phyloP scores from a whole-genome alignment of 2,888 invertebrate genomes.

The Euclidia mi region DNA sequence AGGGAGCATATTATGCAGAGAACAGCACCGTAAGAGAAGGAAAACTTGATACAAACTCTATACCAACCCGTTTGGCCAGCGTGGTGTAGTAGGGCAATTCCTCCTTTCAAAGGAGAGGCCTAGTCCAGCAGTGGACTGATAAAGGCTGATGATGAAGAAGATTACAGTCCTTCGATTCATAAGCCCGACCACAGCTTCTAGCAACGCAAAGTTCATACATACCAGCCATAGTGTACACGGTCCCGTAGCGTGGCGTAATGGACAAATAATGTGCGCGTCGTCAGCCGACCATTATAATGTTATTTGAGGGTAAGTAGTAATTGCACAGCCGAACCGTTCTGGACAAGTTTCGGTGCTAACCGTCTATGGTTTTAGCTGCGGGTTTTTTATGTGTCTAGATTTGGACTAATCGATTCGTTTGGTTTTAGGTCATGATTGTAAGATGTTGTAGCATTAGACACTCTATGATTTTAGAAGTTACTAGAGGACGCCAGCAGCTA shows the following conservation, averaged over 20 bases:
- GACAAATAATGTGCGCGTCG: constrained; percentile 83
- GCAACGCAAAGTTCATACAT: neutral
- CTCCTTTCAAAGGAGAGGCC: no score
- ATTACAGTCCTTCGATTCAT: no score
- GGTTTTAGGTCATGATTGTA: constrained; percentile 9
- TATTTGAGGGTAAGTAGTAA: constrained; percentile 81
- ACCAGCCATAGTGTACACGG: constrained; percentile 53
- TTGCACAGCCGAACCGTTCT: constrained; percentile 67
- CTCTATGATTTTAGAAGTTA: no score
- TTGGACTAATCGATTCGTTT: constrained; percentile 5
- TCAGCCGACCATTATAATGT: constrained; percentile 79
- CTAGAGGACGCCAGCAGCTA: no score
- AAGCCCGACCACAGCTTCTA: no score
- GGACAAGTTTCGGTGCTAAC: constrained; percentile 54
- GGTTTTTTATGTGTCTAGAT: neutral
- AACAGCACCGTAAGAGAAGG: no score
- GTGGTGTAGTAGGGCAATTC: no score
- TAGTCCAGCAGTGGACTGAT: no score
- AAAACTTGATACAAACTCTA: no score
- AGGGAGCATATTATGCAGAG: no score
- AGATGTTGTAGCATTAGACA: neutral
- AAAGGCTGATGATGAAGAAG: no score
- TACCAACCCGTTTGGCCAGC: no score
- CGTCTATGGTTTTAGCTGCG: constrained; percentile 22
- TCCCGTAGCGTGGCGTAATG: constrained; percentile 71